Evolutionary conservation across 2,113 vertebrate genomes (phyloP), one percentile per base, ranked within the genome.

Genomic region (Micronycteris hirsuta): DNA sequence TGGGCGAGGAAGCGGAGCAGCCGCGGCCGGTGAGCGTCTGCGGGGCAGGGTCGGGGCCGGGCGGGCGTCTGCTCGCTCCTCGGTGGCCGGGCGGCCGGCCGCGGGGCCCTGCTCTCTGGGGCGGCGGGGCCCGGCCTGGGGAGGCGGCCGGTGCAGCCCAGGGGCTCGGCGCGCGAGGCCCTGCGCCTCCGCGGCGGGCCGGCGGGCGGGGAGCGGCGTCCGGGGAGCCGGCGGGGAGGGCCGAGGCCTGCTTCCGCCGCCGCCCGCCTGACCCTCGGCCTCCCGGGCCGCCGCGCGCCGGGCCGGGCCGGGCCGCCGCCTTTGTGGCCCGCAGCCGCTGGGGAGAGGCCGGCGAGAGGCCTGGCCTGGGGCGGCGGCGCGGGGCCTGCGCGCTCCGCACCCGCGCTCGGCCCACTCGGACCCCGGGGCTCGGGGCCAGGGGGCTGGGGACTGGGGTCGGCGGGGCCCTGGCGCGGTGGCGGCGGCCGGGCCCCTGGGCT

Each of bases 291-390:
- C 93, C 14, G 45, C 87, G 78, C 89, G 95, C 86, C 26, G 63
- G 73, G 68, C 96, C 45, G 68, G 73, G 68, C 96, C 45, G 22
- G 8, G 85, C 94, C 92, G 80, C 76, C 63, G 95, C 90, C 92
- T 93, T 94, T 94, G 86, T 92, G 96, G 38, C 90, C 65, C 80
- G 97, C 87, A 4, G 86, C 77, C 54, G 71, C 77, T 73, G 36
- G 49, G 41, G 56, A 45, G 70, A 92, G 89, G 89, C 95, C 76
- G 89, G 71, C 94, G 95, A 88, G 36, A 78, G 70, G 94, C 81
- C 77, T 54, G 95, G 96, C 65, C 95, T 92, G 86, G 95, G 95
- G 96, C 95, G 92, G 87, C 84, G 90, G 92, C 74, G 94, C 78
- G 86, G 82, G 71, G 95, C 91, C 95, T 92, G 93, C 61, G 85